phyloP scores from a whole-genome alignment of 2,888 invertebrate genomes.

The Anagyrus pseudococci region DNA sequence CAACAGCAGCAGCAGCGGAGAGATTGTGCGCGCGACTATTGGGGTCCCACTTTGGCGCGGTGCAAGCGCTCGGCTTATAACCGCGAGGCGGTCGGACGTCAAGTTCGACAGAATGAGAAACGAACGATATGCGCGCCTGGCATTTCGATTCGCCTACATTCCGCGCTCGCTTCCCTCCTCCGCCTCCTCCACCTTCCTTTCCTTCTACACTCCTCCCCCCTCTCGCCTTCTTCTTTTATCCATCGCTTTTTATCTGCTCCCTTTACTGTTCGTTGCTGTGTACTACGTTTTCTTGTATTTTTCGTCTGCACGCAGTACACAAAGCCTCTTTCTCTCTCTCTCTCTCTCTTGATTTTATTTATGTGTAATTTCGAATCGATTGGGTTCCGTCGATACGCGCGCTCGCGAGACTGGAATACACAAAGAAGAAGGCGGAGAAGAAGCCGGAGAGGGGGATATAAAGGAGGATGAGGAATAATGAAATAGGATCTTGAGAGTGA shows the following conservation, averaged over 20 bases:
- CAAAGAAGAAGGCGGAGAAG: not conserved
- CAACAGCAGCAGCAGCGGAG: not conserved
- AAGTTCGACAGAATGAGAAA: conserved; percentile 35
- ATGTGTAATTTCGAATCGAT: conserved; percentile 3
- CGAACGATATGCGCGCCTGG: conserved; percentile 16
- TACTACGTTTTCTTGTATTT: not conserved
- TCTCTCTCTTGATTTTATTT: conserved; percentile 14
- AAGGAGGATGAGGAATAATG: conserved; percentile 9
- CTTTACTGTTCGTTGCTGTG: no score
- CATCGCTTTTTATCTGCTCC: no score
- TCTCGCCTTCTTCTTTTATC: no score
- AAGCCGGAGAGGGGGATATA: no score
- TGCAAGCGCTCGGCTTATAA: no score
- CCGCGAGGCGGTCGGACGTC: conserved; percentile 14
- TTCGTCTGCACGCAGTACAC: not conserved
- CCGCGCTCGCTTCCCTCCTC: no score
- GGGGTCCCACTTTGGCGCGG: conserved; percentile 19
- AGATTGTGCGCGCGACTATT: not conserved
- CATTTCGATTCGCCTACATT: conserved; percentile 5
- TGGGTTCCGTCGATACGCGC: not conserved
- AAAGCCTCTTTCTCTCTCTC: not conserved
- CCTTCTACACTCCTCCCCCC: no score
- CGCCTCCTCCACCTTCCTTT: no score
- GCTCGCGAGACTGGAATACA: not conserved
- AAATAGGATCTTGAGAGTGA: conserved; percentile 12